phyloP scores from a whole-genome alignment of 2,888 invertebrate genomes.

The Spicauda simplicius region DNA sequence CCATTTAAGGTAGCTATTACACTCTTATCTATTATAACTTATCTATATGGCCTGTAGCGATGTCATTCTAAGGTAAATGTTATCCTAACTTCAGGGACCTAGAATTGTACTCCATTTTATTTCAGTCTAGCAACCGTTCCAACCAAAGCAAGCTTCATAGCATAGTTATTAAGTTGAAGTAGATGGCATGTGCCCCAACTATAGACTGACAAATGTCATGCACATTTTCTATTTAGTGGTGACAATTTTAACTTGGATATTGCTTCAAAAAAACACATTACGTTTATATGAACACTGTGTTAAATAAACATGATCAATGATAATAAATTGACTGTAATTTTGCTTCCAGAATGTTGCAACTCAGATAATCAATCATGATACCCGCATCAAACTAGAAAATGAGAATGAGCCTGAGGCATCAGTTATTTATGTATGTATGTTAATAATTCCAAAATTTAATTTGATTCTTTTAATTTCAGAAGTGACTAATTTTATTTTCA shows the following conservation, averaged over 20 bases:
- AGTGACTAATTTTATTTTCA: neutral
- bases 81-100: no score
- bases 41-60: neutral
- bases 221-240: no score
- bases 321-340: neutral
- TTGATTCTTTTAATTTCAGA: neutral
- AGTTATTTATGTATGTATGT: neutral
- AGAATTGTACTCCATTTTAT: no score
- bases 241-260: no score
- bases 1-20: neutral
- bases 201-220: no score
- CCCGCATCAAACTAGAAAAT: neutral
- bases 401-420: neutral
- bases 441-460: neutral
- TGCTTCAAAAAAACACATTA: no score
- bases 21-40: neutral
- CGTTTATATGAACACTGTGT: no score
- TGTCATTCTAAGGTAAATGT: no score
- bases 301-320: neutral
- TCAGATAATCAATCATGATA: neutral
- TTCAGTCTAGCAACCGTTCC: no score
- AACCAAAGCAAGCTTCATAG: no score
- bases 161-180: no score
- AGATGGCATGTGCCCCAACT: no score
- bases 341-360: constrained; percentile 11